A percentile compares a stretch with the other conserved stretches of the same genome.
These are phyloP conservation scores for Plebejus melissa DNA, from an alignment of 2,888 invertebrate genomes.

Conservation along the genomic window DNA sequence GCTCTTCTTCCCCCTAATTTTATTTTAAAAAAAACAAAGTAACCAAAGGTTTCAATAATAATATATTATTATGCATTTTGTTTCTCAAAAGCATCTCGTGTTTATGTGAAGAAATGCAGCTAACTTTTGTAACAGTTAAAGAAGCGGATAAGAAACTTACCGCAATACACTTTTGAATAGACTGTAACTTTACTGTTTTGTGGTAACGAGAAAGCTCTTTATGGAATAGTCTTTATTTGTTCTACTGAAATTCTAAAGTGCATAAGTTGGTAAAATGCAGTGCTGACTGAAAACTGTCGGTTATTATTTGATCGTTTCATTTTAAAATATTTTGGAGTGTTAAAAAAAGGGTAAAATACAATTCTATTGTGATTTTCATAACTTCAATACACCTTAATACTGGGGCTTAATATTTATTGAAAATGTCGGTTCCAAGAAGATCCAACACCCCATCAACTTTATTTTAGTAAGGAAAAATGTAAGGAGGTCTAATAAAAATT, in stretches of 20 bases:
- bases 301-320: neutral
- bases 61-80: neutral
- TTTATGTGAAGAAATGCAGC: constrained; percentile 23
- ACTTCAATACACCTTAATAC: too few relatives aligned
- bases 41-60: neutral
- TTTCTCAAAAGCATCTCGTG: constrained; percentile 7
- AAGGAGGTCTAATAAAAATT: too few relatives aligned
- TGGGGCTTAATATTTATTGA: too few relatives aligned
- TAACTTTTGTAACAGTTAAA: constrained; percentile 25
- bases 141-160: constrained; percentile 22
- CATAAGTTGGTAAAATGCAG: neutral
- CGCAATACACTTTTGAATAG: constrained; percentile 25
- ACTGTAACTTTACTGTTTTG: constrained; percentile 26
- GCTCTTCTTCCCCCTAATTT: too few relatives aligned
- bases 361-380: too few relatives aligned
- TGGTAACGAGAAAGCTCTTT: constrained; percentile 13
- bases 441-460: too few relatives aligned
- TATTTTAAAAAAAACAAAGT: neutral
- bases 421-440: too few relatives aligned
- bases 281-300: neutral
- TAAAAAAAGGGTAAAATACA: too few relatives aligned
- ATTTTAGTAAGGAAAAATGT: too few relatives aligned
- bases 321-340: too few relatives aligned
- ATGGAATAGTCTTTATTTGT: constrained; percentile 16
- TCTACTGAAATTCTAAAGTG: neutral